Conservation (phyloP, 2,888 invertebrate species). For the Drosophila sordidula region DNA sequence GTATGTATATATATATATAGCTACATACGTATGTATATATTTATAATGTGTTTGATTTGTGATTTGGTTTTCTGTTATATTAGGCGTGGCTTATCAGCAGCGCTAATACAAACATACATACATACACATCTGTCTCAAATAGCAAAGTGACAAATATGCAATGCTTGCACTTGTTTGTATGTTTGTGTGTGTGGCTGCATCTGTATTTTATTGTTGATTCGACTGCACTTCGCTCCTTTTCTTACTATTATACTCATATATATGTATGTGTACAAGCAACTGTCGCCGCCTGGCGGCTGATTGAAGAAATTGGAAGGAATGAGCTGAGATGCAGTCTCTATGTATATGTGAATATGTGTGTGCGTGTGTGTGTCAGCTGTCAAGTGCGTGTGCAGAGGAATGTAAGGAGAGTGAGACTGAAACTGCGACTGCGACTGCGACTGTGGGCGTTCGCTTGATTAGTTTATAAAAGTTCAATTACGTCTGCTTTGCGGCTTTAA, state of each 20-base stretch:
- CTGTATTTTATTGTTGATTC: conserved; percentile 28
- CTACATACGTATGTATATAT: neutral
- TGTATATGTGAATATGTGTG: neutral
- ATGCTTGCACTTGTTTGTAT: conserved; percentile 41
- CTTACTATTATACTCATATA: conserved; percentile 36
- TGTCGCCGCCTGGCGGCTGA: conserved; percentile 59
- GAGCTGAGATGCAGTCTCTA: conserved; percentile 39
- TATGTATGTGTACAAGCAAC: conserved; percentile 32
- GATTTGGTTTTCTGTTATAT: conserved; percentile 41
- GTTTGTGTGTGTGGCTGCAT: conserved; percentile 2
- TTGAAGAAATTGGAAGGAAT: conserved; percentile 73
- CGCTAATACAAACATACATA: conserved; percentile 11
- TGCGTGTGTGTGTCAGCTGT: conserved; percentile 42
- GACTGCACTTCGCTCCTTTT: conserved; percentile 45
- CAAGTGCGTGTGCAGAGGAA: conserved; percentile 38
- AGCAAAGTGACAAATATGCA: conserved; percentile 51
- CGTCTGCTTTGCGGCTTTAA: conserved; percentile 47
- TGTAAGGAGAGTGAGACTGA: conserved; percentile 5
- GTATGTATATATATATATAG: neutral
- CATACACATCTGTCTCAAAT: conserved; percentile 32
- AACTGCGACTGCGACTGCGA: conserved; percentile 8
- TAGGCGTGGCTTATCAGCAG: conserved; percentile 57
- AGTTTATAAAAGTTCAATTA: conserved; percentile 79
- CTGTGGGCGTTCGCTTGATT: conserved; percentile 70
- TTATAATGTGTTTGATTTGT: conserved; percentile 18